These are phyloP conservation scores for Sebastes aleutianus DNA, from an alignment of 2,797 vertebrate species.

Conservation along the genomic window DNA sequence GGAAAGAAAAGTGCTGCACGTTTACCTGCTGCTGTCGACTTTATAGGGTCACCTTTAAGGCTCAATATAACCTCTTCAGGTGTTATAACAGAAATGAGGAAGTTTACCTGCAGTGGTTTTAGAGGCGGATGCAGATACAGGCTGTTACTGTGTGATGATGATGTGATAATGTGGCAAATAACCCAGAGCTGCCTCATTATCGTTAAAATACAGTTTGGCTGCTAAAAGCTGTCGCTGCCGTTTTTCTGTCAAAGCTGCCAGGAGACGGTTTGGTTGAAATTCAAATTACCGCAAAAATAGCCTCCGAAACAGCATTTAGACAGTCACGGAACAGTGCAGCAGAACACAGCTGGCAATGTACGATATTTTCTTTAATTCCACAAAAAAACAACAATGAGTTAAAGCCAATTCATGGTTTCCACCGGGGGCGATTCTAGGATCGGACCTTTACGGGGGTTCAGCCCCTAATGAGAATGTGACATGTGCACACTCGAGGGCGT, in stretches of 20 bases:
- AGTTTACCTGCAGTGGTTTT: background rate
- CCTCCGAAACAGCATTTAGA: background rate
- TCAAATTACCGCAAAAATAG: background rate
- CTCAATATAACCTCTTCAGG: background rate
- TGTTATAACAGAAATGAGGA: background rate
- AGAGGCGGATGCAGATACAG: background rate
- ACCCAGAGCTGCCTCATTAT: background rate
- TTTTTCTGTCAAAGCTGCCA: background rate
- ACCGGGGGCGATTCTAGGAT: too few relatives aligned
- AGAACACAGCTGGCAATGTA: too few relatives aligned
- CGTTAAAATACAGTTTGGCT: background rate
- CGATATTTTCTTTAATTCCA: too few relatives aligned
- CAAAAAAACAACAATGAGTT: too few relatives aligned
- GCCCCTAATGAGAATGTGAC: too few relatives aligned
- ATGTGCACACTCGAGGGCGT: too few relatives aligned
- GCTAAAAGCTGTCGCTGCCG: background rate
- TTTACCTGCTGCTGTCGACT: conserved; percentile 9
- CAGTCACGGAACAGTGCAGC: background rate
- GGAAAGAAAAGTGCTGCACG: background rate
- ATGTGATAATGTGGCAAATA: conserved; percentile 23
- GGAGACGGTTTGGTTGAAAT: background rate
- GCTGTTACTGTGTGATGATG: background rate
- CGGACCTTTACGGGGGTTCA: too few relatives aligned
- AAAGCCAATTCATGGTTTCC: too few relatives aligned
- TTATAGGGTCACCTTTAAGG: background rate